phyloP scores from a whole-genome alignment of 2,113 vertebrate species.

The Vidua macroura region DNA sequence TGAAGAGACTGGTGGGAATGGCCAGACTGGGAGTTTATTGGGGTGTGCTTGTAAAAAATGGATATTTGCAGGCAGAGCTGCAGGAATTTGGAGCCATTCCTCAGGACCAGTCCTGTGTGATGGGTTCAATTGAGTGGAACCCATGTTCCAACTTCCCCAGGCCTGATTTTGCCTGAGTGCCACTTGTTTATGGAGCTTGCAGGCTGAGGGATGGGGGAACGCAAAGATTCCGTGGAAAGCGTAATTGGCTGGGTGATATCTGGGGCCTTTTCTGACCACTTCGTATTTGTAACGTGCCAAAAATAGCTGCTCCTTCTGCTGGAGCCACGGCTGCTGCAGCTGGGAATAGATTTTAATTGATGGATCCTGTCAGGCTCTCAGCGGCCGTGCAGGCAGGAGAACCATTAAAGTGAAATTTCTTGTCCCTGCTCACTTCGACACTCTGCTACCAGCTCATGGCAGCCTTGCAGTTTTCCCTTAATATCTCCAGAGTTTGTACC shows the following conservation, averaged over 20 bases:
- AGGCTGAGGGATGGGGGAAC: background rate
- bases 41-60: background rate
- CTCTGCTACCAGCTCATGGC: background rate
- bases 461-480: background rate
- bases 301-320: constrained; percentile 41
- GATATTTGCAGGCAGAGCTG: background rate
- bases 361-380: constrained; percentile 51
- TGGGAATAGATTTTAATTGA: constrained; percentile 68
- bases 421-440: constrained; percentile 32
- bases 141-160: background rate
- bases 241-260: background rate
- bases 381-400: background rate
- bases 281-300: background rate
- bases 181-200: background rate
- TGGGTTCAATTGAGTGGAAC: constrained; percentile 48
- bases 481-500: background rate
- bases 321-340: background rate
- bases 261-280: background rate
- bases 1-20: background rate
- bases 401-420: constrained; percentile 39
- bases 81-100: background rate
- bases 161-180: background rate
- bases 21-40: background rate
- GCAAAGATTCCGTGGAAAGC: background rate
- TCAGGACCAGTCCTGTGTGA: background rate